Evolutionary conservation across 1,140 invertebrate species (phyloP), one percentile per base, ranked within the genome.

Genomic region (Thaumatotibia leucotreta): DNA sequence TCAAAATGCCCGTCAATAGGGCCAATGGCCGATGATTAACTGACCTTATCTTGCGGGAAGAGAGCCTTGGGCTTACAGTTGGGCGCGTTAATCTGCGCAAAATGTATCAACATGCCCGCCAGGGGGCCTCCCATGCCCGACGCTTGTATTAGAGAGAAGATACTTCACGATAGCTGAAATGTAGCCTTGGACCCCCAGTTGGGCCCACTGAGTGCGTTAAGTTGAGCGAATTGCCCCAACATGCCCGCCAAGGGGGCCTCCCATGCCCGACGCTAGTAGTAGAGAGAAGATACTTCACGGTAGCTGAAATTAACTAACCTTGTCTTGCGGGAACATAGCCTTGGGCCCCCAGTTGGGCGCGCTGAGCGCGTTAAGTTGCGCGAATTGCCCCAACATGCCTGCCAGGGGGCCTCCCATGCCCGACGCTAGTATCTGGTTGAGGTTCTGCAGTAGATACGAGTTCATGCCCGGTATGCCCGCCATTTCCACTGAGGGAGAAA

Each of bases 401-500:
- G 89, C 87, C 22, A 92, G 68, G 27, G 90, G 83, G 20, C 75
- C 73, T 29, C 87, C 90, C 91, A 92, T 92, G 1, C 89, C 87
- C 14, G 87, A 84, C 11, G 88, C 82, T 29, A 92, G 74, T 35
- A 92, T 92, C 64, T 91, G 91, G 65, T 91, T 92, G 45, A 92
- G 79, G 74, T 93, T 92, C 77, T 93, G 89, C 67, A 92, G 79
- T 9, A 92, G 77, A 66, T 90, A 92, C 61, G 92, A 80, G 76
- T 92, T 92, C 84, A 91, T 89, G 58, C 85, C 82, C 32, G 86
- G 76, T 73, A 92, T 89, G 11, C 91, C 91, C 10, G 92, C 92
- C 92, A 93, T 92, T 74, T 93, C 93, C 93, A 94, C 93, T 94
- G 83, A 6, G 32, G 61, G 50, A 33, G 17, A 20, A 45, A 9